phyloP scores from a whole-genome alignment of 2,888 invertebrate species.

The Drosophila mimica region DNA sequence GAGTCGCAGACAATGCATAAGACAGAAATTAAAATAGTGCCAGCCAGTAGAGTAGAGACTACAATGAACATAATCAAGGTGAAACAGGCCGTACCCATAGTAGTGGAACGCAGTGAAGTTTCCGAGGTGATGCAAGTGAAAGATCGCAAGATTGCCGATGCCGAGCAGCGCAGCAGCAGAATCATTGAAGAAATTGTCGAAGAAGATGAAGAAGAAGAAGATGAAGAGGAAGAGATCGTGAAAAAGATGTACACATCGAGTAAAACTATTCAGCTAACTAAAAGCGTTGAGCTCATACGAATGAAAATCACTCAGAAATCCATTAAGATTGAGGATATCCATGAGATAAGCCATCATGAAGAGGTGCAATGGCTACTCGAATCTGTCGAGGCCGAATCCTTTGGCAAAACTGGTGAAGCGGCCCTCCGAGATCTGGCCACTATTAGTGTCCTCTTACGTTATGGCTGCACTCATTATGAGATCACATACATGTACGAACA shows the following conservation, averaged over 20 bases:
- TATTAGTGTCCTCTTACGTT: conserved; percentile 91
- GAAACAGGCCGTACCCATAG: conserved; percentile 76
- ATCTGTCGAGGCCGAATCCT: conserved; percentile 90
- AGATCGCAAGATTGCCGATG: conserved; percentile 83
- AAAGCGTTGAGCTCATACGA: conserved; percentile 86
- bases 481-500: conserved; percentile 92
- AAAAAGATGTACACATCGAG: conserved; percentile 55
- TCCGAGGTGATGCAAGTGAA: conserved; percentile 86
- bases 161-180: conserved; percentile 52
- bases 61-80: conserved; percentile 79
- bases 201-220: conserved; percentile 48
- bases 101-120: conserved; percentile 84
- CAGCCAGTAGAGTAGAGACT: conserved; percentile 69
- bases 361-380: conserved; percentile 92
- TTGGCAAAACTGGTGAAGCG: conserved; percentile 90
- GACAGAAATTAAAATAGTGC: conserved; percentile 78
- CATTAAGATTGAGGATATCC: conserved; percentile 86
- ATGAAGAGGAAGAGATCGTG: conserved; percentile 41
- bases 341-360: conserved; percentile 88
- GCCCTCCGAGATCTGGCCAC: conserved; percentile 93
- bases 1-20: conserved; percentile 72
- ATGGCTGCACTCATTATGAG: conserved; percentile 91
- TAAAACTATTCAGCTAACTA: conserved; percentile 84
- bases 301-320: conserved; percentile 83
- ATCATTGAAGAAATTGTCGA: conserved; percentile 53